Base-by-base conservation (phyloP, 2,888 invertebrate species). In the Pristionchus japonicus region DNA sequence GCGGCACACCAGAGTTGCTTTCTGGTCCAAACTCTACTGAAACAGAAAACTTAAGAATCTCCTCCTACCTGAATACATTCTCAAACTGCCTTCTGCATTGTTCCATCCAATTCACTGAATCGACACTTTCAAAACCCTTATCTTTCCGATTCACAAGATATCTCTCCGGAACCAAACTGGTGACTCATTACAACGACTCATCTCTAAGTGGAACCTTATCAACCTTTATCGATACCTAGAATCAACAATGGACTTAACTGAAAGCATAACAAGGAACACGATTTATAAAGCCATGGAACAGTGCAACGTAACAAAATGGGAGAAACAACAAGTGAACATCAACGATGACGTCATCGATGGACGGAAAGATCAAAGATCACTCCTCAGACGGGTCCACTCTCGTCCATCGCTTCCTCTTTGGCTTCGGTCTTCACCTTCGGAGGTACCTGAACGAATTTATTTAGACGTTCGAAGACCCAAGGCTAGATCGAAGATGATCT, bases 361-460 rank as follows among this genome's bases (percentile, higher is more conserved):
- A 34, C 23, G 37, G 27, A 20, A 31, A 83, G 49, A 83, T 52
- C 82, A 83, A 83, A 52, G 34, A 83, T 52, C 52, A 83, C 27
- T 85, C 40, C 15, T 64, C 64, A 64, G 31, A 64, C 85, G 9
- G 20, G 37, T 40, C 64, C 64, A 85, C 40, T 85, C 61, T 40
- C 47, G n/a, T 86, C 86, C 70, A 86, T 86, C 15, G 43, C 86
- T 27, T 86, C 86, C 6, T 64, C 49, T 31, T 34, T 47, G 47
- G 27, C 86, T 67, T 86, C 70, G n/a, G 43, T 86, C 70, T 43
- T 49, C n/a, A n/a, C 86, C 23, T 86, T 86, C 49, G 86, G 86
- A 34, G 86, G 86, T 11, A 86, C 86, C 85, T 85, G 1, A 77
- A 77, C n/a, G n/a, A 47, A 9, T 6, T 11, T 6, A n/a, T 11